Percentiles rank a stretch among this genome's conserved stretches.
These are phyloP conservation scores for Salvelinus namaycush DNA, from an alignment of 2,113 vertebrate genomes.

Conservation along the genomic window DNA sequence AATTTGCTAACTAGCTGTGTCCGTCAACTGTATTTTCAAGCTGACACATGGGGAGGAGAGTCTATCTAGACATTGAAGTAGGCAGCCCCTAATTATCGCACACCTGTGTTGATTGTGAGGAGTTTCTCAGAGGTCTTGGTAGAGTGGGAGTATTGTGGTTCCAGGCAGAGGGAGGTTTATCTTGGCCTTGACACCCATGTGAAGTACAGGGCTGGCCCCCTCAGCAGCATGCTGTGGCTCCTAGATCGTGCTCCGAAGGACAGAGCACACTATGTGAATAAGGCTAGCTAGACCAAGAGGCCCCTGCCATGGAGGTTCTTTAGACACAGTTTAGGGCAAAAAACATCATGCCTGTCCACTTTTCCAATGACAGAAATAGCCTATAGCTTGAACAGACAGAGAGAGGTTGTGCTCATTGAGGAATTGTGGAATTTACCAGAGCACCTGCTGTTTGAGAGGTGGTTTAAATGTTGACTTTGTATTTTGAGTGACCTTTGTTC, in stretches of 20 bases:
- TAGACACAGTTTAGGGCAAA: background rate
- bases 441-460: background rate
- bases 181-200: constrained; percentile 75
- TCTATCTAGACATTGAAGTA: constrained; percentile 65
- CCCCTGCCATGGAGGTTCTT: background rate
- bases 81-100: constrained; percentile 73
- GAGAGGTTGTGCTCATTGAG: background rate
- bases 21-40: constrained; percentile 57
- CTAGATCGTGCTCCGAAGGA: constrained; percentile 26
- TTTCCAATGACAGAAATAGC: too few relatives aligned
- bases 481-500: too few relatives aligned
- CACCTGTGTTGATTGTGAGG: constrained; percentile 76
- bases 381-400: background rate
- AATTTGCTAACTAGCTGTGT: constrained; percentile 27
- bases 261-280: too few relatives aligned
- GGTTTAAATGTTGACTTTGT: background rate
- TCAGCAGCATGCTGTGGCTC: constrained; percentile 58
- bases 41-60: constrained; percentile 57
- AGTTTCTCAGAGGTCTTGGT: constrained; percentile 69
- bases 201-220: constrained; percentile 56
- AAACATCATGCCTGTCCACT: background rate
- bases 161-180: constrained; percentile 67
- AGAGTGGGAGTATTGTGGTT: constrained; percentile 69
- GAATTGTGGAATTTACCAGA: too few relatives aligned
- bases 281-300: too few relatives aligned